Evolutionary conservation across 2,113 vertebrate genomes (phyloP).

Genomic region (Amblyornis subalaris): DNA sequence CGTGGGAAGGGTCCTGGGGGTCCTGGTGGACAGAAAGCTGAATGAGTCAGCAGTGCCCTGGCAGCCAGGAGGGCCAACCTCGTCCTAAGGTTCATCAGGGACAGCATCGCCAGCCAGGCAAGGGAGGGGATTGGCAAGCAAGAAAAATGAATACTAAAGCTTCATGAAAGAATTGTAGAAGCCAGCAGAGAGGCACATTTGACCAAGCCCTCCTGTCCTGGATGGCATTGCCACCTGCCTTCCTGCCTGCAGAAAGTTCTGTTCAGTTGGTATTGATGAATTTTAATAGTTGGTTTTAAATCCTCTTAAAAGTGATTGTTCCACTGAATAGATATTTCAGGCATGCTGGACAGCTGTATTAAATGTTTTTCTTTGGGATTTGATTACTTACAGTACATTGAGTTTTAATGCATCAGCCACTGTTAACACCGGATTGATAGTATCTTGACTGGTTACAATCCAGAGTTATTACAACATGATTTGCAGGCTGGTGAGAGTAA

Average conservation of each 20-base stretch:
- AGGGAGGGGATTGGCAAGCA: neutral
- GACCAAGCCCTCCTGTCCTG: neutral
- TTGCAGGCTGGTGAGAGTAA: neutral
- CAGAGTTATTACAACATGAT: neutral
- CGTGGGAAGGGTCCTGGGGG: accelerated
- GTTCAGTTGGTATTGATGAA: neutral
- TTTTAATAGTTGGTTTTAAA: neutral
- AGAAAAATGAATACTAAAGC: neutral
- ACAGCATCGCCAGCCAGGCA: accelerated
- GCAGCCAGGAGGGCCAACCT: accelerated
- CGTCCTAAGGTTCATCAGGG: neutral
- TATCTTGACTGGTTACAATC: neutral
- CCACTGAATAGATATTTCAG: neutral
- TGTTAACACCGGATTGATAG: constrained; percentile 1
- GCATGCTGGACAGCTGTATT: neutral
- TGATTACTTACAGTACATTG: constrained; percentile 9
- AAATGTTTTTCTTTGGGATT: constrained; percentile 22
- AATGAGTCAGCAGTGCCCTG: neutral
- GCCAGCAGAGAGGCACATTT: neutral
- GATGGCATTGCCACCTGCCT: neutral
- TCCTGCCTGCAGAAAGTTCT: neutral
- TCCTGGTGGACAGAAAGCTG: accelerated
- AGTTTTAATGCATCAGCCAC: constrained; percentile 18
- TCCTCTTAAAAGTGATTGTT: constrained; percentile 13
- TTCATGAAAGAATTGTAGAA: neutral